phyloP scores from a whole-genome alignment of 2,113 vertebrate species.

The Picathartes gymnocephalus region DNA sequence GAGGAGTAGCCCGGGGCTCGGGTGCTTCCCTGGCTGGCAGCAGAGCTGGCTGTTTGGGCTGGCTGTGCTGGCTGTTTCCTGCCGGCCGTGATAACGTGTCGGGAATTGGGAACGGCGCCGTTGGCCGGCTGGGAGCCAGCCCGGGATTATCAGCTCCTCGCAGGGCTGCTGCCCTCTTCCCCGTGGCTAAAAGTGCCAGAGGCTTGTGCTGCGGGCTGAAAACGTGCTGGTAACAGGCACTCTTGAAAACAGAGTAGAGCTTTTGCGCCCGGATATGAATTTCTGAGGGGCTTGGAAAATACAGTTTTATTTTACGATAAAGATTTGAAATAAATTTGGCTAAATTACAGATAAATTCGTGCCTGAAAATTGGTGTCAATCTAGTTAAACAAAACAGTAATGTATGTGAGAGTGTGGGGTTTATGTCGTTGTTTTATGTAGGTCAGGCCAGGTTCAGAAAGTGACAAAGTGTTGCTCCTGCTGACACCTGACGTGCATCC shows the following conservation, averaged over 20 bases:
- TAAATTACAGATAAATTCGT: neutral
- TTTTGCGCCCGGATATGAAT: neutral
- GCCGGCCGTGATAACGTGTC: accelerated
- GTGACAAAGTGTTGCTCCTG: neutral
- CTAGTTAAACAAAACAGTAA: neutral
- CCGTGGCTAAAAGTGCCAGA: neutral
- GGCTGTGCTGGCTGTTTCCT: neutral
- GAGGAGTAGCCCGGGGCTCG: neutral
- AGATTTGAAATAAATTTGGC: neutral
- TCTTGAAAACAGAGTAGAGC: neutral
- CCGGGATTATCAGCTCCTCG: accelerated
- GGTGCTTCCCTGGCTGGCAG: neutral
- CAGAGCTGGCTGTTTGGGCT: accelerated
- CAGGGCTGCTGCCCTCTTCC: neutral
- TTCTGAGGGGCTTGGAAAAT: neutral
- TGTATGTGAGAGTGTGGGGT: neutral
- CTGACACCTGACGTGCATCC: neutral
- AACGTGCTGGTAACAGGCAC: accelerated
- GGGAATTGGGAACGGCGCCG: accelerated
- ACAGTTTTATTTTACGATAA: accelerated
- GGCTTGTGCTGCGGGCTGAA: neutral
- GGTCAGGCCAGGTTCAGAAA: neutral
- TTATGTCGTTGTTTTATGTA: neutral
- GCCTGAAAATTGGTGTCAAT: neutral
- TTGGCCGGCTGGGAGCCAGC: neutral